Evolutionary conservation across 2,113 vertebrate species (phyloP), one percentile per base, ranked within the genome.

Genomic region (Eulacestoma nigropectus): DNA sequence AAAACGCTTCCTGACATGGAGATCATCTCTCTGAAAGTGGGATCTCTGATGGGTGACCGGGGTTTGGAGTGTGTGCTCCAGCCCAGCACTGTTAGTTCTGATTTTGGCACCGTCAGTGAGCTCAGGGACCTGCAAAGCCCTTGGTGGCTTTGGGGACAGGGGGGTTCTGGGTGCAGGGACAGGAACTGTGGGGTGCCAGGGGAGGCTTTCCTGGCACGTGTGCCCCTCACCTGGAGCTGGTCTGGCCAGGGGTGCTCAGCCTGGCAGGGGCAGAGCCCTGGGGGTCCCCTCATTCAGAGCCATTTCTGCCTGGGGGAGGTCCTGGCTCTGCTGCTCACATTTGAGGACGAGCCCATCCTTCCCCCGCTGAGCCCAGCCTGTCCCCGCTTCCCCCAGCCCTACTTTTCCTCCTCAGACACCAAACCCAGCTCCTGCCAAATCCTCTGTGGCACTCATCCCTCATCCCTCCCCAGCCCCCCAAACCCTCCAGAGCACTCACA

Each of bases 51-150:
- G 75, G 30, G 11, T 7, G 3, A 1, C 57, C 4, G 49, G 41
- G 33, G 1, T 37, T 22, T 35, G 76, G 44, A 3, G 1, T 2
- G 9, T 5, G 21, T 30, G 57, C 41, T 13, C 57, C 85, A 80
- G 67, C 67, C 57, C 49, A 23, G 74, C 32, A 19, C 39, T 10
- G 42, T 1, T 3, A 1, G 9, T 26, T 7, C 63, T 15, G 16
- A 2, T 20, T 29, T 44, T 41, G 18, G 3, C 35, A 1, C 13
- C 0, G 2, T 0, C 46, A 4, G 10, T 1, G 65, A 29, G 33
- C 47, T 41, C 13, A 3, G 42, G 63, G 13, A 12, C 5, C 15
- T 42, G 32, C 52, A 5, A 3, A 15, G 62, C 29, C 2, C 7
- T 23, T 7, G 4, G 41, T 19, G 79, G 23, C 30, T 68, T 10